Percentiles rank a stretch among this genome's conserved stretches.
These are phyloP conservation scores for Eulemur albifrons DNA, from an alignment of 2,797 vertebrate species.

Conservation along the genomic window DNA sequence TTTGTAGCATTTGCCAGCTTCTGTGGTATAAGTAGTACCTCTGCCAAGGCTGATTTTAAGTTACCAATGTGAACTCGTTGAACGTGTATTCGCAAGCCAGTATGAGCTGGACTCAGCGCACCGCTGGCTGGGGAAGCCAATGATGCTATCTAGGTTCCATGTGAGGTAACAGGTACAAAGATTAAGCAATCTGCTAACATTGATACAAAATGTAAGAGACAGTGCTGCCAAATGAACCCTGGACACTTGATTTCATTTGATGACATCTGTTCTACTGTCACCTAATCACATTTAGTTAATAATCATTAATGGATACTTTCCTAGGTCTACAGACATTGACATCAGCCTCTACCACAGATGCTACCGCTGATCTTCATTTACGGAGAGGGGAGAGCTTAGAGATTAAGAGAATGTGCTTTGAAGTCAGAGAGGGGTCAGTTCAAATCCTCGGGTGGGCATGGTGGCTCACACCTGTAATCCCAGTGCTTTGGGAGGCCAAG, in stretches of 20 bases:
- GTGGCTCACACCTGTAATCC: background rate
- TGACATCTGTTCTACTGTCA: background rate
- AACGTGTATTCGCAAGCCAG: background rate
- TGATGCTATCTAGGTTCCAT: background rate
- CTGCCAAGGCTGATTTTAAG: background rate
- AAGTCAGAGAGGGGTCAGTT: background rate
- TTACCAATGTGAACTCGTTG: background rate
- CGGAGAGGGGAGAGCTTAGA: background rate
- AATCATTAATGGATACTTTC: background rate
- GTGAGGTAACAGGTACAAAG: slow-evolving; percentile 20
- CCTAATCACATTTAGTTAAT: slow-evolving; percentile 22
- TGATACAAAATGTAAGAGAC: slow-evolving; percentile 14
- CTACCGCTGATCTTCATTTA: background rate
- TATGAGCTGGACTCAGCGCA: background rate
- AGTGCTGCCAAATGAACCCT: background rate
- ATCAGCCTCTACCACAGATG: background rate
- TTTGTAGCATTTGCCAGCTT: background rate
- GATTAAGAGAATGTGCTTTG: background rate
- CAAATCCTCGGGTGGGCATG: background rate
- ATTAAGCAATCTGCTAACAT: slow-evolving; percentile 36
- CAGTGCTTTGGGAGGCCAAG: no score
- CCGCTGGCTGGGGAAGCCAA: background rate
- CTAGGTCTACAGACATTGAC: background rate
- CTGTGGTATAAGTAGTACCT: background rate
- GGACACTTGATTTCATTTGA: slow-evolving; percentile 1